Evolutionary conservation across 2,888 invertebrate species (phyloP).

Genomic region (Nowickia ferox): DNA sequence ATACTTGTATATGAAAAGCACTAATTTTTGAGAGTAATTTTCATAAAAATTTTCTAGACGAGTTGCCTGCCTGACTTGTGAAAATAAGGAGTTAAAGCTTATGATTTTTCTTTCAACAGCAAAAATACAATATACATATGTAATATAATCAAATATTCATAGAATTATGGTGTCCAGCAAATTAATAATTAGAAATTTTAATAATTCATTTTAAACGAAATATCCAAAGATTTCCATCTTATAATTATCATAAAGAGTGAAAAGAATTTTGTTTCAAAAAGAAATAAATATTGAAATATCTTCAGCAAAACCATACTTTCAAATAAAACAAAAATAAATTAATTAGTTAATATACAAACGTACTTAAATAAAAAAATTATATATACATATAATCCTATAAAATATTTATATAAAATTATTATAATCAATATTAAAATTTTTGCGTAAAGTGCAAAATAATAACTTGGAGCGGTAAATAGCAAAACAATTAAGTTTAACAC

Average conservation of each 20-base stretch:
- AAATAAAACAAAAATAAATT: not conserved
- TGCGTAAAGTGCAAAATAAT: not conserved
- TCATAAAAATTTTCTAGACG: too few species aligned
- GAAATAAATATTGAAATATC: not conserved
- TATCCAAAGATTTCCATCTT: slow-evolving; percentile 6
- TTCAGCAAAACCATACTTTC: not conserved
- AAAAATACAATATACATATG: too few species aligned
- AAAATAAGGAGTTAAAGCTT: too few species aligned
- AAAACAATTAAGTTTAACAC: not conserved
- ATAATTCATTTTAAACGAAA: not conserved
- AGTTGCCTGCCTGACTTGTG: too few species aligned
- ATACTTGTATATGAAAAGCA: too few species aligned
- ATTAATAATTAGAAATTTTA: not conserved
- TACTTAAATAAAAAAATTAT: not conserved
- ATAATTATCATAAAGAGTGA: not conserved
- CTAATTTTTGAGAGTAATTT: too few species aligned
- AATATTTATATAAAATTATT: not conserved
- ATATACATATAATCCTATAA: too few species aligned
- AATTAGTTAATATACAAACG: not conserved
- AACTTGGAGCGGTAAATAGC: not conserved
- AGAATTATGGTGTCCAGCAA: too few species aligned
- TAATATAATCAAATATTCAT: not conserved
- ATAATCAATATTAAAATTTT: not conserved
- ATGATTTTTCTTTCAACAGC: too few species aligned
- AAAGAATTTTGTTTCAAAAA: not conserved